Percentiles rank a stretch among this genome's conserved stretches.
Conservation (phyloP, 2,113 vertebrate genomes). For the Nestor notabilis region DNA sequence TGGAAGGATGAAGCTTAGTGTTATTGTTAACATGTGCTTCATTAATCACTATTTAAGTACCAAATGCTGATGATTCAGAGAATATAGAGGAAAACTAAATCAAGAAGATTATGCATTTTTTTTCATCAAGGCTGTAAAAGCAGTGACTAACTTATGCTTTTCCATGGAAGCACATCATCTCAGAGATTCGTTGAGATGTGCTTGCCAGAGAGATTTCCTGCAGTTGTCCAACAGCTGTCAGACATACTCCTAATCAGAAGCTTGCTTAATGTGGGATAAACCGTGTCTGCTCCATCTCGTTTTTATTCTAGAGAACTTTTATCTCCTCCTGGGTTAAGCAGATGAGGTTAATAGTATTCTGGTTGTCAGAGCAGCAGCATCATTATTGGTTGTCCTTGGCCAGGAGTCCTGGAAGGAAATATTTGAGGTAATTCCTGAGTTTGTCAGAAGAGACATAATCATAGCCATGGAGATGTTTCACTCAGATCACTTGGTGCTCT, state of each 20-base stretch:
- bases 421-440: not conserved
- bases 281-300: not conserved
- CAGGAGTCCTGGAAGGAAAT: not conserved
- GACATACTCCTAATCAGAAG: not conserved
- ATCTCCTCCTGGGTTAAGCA: not conserved
- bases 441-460: not conserved
- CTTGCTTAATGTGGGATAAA: not conserved
- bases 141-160: not conserved
- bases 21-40: not conserved
- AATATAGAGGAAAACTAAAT: not conserved
- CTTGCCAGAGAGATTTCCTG: not conserved
- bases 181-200: rapidly evolving
- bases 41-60: not conserved
- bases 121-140: not conserved
- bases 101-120: not conserved
- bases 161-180: not conserved
- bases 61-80: not conserved
- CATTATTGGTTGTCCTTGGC: not conserved
- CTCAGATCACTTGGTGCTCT: not conserved
- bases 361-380: not conserved
- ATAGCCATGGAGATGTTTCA: not conserved
- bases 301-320: not conserved
- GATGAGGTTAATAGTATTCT: not conserved
- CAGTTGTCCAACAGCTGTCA: not conserved
- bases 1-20: not conserved